Percentiles rank a stretch among this genome's conserved stretches.
Conservation (phyloP, 2,797 vertebrate species). For the Coilia nasus region DNA sequence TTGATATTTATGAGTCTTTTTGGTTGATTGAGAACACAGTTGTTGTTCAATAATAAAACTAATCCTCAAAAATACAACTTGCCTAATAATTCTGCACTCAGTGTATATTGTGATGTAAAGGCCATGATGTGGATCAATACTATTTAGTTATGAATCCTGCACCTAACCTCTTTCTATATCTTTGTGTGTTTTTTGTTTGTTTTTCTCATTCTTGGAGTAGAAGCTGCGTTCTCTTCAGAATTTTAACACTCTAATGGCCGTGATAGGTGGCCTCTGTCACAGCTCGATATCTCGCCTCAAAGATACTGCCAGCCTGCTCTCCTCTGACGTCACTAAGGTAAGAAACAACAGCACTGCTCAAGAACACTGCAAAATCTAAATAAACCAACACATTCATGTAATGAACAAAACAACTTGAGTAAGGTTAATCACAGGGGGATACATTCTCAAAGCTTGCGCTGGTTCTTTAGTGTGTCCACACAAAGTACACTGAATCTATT, state of each 20-base stretch:
- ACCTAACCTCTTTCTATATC: background rate
- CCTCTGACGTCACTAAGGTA: slow-evolving; percentile 80
- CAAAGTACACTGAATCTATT: background rate
- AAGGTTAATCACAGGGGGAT: background rate
- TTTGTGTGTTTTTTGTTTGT: no score
- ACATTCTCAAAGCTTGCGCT: background rate
- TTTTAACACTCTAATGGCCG: slow-evolving; percentile 93
- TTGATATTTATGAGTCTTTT: no score
- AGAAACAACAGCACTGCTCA: background rate
- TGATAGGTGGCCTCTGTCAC: slow-evolving; percentile 89
- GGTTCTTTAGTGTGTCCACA: background rate
- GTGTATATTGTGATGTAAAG: no score
- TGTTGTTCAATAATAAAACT: no score
- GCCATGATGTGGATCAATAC: background rate
- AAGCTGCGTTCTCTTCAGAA: slow-evolving; percentile 85
- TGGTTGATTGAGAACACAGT: no score
- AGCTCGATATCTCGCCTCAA: slow-evolving; percentile 91
- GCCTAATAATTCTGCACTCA: no score
- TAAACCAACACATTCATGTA: background rate
- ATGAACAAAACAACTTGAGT: background rate
- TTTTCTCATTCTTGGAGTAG: slow-evolving; percentile 61
- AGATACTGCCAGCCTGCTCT: slow-evolving; percentile 84
- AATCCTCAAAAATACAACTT: no score
- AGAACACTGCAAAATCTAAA: background rate
- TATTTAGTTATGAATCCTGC: background rate